Base-by-base conservation (phyloP, 2,797 vertebrate genomes). In the Acridotheres tristis region DNA sequence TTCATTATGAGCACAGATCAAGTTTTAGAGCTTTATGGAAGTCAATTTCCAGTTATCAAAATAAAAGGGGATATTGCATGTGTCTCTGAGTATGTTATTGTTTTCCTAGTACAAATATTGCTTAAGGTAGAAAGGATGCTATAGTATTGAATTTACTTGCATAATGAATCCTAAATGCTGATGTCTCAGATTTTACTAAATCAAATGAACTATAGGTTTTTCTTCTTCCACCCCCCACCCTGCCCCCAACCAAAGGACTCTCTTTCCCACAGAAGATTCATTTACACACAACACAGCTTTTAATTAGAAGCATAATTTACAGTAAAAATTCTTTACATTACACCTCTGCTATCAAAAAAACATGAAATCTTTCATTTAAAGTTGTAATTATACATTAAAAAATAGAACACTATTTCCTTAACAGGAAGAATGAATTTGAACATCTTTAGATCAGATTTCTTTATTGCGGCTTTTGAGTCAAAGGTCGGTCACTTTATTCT, bases 401-500 rank as follows among this genome's bases (percentile, higher is more conserved):
- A 98, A 98, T 97, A 98, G 97, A 98, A 97, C 96, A 97, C 97
- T 98, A 97, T 97, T 97, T 97, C 96, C 96, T 97, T 96, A 96
- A 96, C 88, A 97, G 96, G 97, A 97, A 97, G 96, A 97, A 97
- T 96, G 97, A 97, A 97, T 97, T 96, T 97, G 95, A 97, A 97
- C 96, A 97, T 97, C 97, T 96, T 96, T 95, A 92, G 92, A 95
- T 93, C 96, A 96, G 96, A 93, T 96, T 96, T 96, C 95, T 96
- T 97, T 96, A 97, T 95, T 97, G 97, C 94, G 92, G 94, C 86
- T 94, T 93, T 94, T 68, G 81, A 94, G 98, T 99, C 98, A 99
- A 98, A 99, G 99, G 98, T 99, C 99, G 59, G 99, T 99, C 98
- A 99, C 99, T 98, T 99, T 99, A 98, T 99, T 99, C 98, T 99